These are phyloP conservation scores for Nixonia krombeini DNA, from an alignment of 1,140 invertebrate species.

Conservation along the genomic window DNA sequence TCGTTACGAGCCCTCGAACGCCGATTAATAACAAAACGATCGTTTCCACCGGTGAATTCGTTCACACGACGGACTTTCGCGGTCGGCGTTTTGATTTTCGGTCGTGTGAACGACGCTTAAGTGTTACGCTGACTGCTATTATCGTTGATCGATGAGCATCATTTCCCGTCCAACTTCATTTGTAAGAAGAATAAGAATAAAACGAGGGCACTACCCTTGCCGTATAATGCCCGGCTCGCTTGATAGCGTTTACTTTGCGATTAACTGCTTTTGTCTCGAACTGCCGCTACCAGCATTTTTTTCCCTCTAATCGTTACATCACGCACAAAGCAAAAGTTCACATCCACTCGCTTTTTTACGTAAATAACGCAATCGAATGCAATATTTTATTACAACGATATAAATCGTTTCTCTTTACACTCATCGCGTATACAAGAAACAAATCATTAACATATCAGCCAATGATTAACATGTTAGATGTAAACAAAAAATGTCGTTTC, in stretches of 20 bases:
- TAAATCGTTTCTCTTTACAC: no score
- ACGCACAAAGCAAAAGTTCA: no score
- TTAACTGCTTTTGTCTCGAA: conserved; percentile 50
- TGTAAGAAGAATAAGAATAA: conserved; percentile 39
- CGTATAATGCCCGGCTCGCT: conserved; percentile 34
- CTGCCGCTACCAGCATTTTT: conserved; percentile 38
- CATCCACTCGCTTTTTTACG: no score
- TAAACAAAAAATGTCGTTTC: no score
- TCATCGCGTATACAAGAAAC: no score
- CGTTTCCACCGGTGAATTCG: no score
- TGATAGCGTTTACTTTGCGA: conserved; percentile 44
- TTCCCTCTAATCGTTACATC: conserved; percentile 34
- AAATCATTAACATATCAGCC: no score
- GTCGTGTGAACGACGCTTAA: conserved; percentile 47
- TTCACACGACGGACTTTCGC: conserved; percentile 41
- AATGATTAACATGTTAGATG: no score
- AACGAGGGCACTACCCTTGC: conserved; percentile 34
- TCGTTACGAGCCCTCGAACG: no score
- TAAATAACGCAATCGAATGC: no score
- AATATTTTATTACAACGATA: no score
- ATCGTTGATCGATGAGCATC: conserved; percentile 51
- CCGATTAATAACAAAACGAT: no score
- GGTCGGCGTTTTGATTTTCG: conserved; percentile 38
- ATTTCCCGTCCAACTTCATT: conserved; percentile 52
- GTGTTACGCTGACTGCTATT: conserved; percentile 46